Conservation (phyloP, 2,888 invertebrate genomes). For the Netelia fuscicornis region DNA sequence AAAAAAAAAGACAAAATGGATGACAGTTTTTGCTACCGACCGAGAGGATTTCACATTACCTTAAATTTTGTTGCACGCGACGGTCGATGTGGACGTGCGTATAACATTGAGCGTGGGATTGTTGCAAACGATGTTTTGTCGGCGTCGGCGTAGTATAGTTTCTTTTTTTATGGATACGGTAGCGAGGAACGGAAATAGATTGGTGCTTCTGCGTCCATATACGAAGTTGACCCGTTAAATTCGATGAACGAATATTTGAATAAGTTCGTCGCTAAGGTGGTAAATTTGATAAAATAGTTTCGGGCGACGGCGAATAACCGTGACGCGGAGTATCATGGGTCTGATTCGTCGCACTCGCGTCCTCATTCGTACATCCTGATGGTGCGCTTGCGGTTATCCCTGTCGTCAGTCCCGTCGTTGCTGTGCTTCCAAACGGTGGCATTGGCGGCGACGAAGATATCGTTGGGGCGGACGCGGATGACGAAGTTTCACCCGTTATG, state of each 20-base stretch:
- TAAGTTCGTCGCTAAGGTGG: slow-evolving; percentile 81
- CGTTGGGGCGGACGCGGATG: slow-evolving; percentile 21
- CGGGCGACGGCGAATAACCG: slow-evolving; percentile 79
- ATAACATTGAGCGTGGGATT: slow-evolving; percentile 52
- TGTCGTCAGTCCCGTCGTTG: not conserved
- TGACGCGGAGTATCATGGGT: slow-evolving; percentile 73
- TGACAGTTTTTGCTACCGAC: no score
- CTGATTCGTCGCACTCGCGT: slow-evolving; percentile 61
- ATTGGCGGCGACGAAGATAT: slow-evolving; percentile 50
- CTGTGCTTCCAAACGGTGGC: slow-evolving; percentile 25
- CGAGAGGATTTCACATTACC: no score
- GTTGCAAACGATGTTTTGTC: slow-evolving; percentile 48
- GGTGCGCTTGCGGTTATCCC: slow-evolving; percentile 67
- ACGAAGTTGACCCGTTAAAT: slow-evolving; percentile 62
- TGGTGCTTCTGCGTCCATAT: slow-evolving; percentile 61
- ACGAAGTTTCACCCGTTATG: slow-evolving; percentile 23
- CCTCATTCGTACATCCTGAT: slow-evolving; percentile 65
- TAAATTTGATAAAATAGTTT: slow-evolving; percentile 81
- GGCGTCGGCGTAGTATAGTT: slow-evolving; percentile 17
- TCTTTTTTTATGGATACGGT: slow-evolving; percentile 50
- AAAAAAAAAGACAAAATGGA: no score
- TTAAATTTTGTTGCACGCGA: slow-evolving; percentile 67
- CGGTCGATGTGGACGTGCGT: slow-evolving; percentile 62
- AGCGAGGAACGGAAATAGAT: slow-evolving; percentile 65
- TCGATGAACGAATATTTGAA: slow-evolving; percentile 57